Conservation (phyloP, 2,888 invertebrate species). For the Miltochrista miniata region DNA sequence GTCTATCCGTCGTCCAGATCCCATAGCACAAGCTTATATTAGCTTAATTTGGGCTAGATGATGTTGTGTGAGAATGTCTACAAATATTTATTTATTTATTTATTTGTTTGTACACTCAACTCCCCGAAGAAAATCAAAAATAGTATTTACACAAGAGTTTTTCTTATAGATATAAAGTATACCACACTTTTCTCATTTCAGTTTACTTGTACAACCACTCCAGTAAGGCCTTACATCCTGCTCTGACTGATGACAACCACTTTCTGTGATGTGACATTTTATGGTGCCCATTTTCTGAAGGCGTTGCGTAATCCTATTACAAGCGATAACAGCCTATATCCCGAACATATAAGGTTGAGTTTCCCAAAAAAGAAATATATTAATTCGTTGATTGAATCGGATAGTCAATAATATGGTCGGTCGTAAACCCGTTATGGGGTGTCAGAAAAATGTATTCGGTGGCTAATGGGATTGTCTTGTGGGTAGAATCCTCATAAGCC, state of each 20-base stretch:
- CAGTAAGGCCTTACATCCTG: slow-evolving; percentile 30
- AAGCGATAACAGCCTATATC: slow-evolving; percentile 31
- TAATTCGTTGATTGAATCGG: slow-evolving; percentile 49
- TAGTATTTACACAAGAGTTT: no score
- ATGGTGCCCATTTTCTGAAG: slow-evolving; percentile 57
- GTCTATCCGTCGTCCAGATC: no score
- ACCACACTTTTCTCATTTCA: slow-evolving; percentile 8
- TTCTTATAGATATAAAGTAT: slow-evolving; percentile 9
- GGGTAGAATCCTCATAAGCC: neutral
- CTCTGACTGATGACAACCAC: slow-evolving; percentile 51
- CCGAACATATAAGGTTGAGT: slow-evolving; percentile 15
- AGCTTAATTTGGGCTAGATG: no score
- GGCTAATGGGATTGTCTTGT: slow-evolving; percentile 10
- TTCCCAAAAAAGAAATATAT: slow-evolving; percentile 8
- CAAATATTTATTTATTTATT: no score
- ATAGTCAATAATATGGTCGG: slow-evolving; percentile 26
- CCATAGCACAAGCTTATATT: no score
- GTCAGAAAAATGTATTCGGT: slow-evolving; percentile 16
- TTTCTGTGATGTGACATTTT: slow-evolving; percentile 62
- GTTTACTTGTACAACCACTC: slow-evolving; percentile 10
- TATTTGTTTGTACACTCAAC: no score
- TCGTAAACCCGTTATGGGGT: slow-evolving; percentile 26
- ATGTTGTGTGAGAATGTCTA: no score
- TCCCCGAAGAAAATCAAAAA: no score
- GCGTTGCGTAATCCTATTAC: slow-evolving; percentile 51